Percentiles rank a stretch among this genome's conserved stretches.
These are phyloP conservation scores for Corticium candelabrum DNA, from an alignment of 37 sponge, comb jelly and placozoan genomes.

Conservation along the genomic window DNA sequence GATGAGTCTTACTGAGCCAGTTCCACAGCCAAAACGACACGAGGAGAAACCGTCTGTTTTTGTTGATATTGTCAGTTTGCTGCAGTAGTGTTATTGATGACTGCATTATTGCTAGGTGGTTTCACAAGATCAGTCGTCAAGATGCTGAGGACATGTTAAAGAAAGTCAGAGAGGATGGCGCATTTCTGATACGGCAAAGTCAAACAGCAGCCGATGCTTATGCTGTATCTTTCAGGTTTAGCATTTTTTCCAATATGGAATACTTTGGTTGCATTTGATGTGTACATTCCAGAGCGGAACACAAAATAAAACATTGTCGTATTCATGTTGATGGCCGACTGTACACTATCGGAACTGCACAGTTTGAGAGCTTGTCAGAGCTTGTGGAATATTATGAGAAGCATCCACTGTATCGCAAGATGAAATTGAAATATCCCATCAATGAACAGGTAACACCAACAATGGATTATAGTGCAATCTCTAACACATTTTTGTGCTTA, in stretches of 20 bases:
- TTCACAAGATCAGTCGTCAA: constrained; percentile 52
- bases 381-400: constrained; percentile 86
- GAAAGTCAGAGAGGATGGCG: constrained; percentile 85
- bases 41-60: constrained; percentile 21
- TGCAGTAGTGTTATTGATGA: not conserved
- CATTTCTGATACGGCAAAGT: constrained; percentile 80
- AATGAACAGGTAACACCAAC: constrained; percentile 54
- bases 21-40: constrained; percentile 40
- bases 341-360: constrained; percentile 85
- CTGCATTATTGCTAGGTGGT: constrained; percentile 37
- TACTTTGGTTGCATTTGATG: not conserved
- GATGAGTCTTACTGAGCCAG: constrained; percentile 63
- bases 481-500: not conserved
- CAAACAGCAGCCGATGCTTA: constrained; percentile 30
- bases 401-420: constrained; percentile 89
- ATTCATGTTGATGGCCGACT: constrained; percentile 46
- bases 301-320: constrained; percentile 80
- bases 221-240: constrained; percentile 85
- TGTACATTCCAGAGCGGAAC: constrained; percentile 47
- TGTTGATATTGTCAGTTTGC: not conserved
- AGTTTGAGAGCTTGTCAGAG: constrained; percentile 88
- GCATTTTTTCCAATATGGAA: not conserved
- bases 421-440: constrained; percentile 90
- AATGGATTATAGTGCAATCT: not conserved
- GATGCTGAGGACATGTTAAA: constrained; percentile 90